Evolutionary conservation across 2,797 vertebrate species (phyloP).

Genomic region (Hybognathus amarus): DNA sequence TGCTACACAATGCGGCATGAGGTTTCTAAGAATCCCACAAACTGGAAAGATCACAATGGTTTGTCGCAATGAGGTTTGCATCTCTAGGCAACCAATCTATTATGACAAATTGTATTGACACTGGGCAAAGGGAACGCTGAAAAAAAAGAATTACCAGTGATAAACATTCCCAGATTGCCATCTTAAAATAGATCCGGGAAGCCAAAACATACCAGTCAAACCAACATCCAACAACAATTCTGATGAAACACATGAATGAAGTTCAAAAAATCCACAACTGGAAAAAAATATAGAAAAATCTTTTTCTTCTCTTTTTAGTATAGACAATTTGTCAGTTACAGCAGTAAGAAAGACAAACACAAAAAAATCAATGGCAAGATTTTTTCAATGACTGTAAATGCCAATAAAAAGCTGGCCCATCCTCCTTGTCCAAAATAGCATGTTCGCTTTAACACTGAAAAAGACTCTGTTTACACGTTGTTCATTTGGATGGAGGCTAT

Average conservation of each 20-base stretch:
- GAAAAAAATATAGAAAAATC: constrained; percentile 55
- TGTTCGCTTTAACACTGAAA: constrained; percentile 2
- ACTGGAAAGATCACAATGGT: constrained; percentile 47
- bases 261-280: constrained; percentile 58
- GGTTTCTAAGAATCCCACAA: constrained; percentile 45
- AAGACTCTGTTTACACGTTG: not conserved
- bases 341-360: constrained; percentile 30
- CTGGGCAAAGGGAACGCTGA: constrained; percentile 59
- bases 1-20: constrained; percentile 37
- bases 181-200: constrained; percentile 68
- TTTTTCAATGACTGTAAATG: constrained; percentile 60
- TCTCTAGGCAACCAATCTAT: constrained; percentile 68
- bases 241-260: constrained; percentile 55
- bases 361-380: constrained; percentile 40
- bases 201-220: constrained; percentile 56
- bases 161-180: constrained; percentile 72
- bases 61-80: constrained; percentile 59
- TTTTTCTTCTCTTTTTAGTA: not conserved
- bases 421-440: not conserved
- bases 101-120: constrained; percentile 71
- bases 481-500: constrained; percentile 41
- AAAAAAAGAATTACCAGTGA: constrained; percentile 63
- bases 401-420: constrained; percentile 39
- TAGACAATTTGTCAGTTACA: not conserved
- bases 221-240: constrained; percentile 49